Evolutionary conservation across 2,113 vertebrate genomes (phyloP), one percentile per base, ranked within the genome.

Genomic region (Dicerorhinus sumatrensis): DNA sequence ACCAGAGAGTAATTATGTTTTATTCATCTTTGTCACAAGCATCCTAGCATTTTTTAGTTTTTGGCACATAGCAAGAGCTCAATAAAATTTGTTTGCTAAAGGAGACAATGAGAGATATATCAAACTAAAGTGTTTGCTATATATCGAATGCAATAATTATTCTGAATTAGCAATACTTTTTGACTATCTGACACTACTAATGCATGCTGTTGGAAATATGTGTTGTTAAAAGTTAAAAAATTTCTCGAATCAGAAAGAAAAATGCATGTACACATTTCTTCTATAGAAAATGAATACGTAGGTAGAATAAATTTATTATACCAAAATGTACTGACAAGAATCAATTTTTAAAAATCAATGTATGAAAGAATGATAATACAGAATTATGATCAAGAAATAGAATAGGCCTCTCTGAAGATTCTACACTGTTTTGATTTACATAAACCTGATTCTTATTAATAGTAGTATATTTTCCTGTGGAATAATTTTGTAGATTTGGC

Each of bases 41-140:
- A 39, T 91, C 29, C 9, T 72, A 84, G 48, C 3, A 51, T 56
- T 96, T 60, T 87, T 5, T 85, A 27, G 8, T 92, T 85, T n/a
- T 85, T 92, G 42, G 33, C 13, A 54, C 14, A 58, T 60, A 72
- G 13, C n/a, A 93, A 87, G 33, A 56, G 63, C 75, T 85, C 77
- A 85, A 29, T 85, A 96, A 80, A 75, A 94, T 92, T 84, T 96
- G 72, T 70, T 96, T 92, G 73, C 42, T 70, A 92, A 84, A 94
- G 46, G 29, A 72, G 25, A 18, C 42, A 85, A 46, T 70, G 65
- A 94, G 75, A 83, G 6, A 21, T 72, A 23, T 79, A 48, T 86
- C 48, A 91, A 69, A 77, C 65, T 60, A 46, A 94, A 80, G 29
- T 97, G 31, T 76, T 89, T 83, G 20, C 72, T 84, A 54, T 62